Evolutionary conservation across 2,113 vertebrate genomes (phyloP), one percentile per base, ranked within the genome.

Genomic region (Desmodus rotundus): DNA sequence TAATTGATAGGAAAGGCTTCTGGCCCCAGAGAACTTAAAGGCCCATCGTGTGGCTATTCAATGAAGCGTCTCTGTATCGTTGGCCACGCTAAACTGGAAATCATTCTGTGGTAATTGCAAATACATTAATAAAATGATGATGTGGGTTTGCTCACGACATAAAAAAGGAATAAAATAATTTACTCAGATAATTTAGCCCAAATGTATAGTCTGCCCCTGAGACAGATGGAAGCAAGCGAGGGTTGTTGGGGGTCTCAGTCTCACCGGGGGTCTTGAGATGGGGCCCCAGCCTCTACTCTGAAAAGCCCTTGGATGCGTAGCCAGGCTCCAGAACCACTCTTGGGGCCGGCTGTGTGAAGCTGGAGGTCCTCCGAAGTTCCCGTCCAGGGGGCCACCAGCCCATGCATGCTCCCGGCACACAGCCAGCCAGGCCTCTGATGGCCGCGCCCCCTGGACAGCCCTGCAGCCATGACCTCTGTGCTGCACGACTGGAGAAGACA

Each of bases 131-230:
- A 96, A 97, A 97, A 97, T 63, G 91, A 96, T 93, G 97, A 96
- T 88, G 90, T 1, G 24, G 92, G 89, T 97, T 98, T 98, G 87
- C 84, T 97, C 84, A 0, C 63, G 82, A 97, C 87, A 68, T 97
- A 97, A 98, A 98, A 97, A 97, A 96, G 93, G 87, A 67, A 93
- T 97, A 94, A 98, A 98, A 97, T 98, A 98, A 98, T 97, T 98
- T 93, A 97, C 93, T 98, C 97, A 94, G 97, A 96, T 94, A 94
- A 94, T 74, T 93, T 87, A 84, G 96, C 63, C 85, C 70, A 97
- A 93, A 26, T 10, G 68, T 63, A 43, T 56, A 80, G 76, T 77
- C 70, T 90, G 67, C 0, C 0, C 73, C 80, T 26, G 38, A 78
- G 83, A 95, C 1, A 12, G 68, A 80, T n/a, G 36, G 91, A 63